phyloP scores from a whole-genome alignment of 2,888 invertebrate species.

The Zootermopsis nevadensis region DNA sequence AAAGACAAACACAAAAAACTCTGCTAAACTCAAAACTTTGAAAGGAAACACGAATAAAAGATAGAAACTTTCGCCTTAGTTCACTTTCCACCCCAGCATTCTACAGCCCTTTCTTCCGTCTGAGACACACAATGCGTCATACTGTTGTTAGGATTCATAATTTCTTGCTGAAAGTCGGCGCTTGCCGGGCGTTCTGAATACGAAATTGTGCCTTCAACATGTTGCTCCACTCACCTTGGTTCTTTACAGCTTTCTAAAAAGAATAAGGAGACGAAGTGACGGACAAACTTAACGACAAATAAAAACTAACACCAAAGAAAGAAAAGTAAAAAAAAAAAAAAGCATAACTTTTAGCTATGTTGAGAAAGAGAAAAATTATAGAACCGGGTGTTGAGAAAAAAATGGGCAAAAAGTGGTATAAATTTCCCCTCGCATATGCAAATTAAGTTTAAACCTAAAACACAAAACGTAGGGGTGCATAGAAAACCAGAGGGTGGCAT shows the following conservation, averaged over 20 bases:
- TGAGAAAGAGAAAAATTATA: not conserved
- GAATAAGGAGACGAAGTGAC: not conserved
- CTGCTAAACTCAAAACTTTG: too few species aligned
- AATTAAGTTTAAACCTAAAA: not conserved
- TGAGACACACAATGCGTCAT: not conserved
- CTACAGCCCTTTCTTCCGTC: not conserved
- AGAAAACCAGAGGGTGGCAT: not conserved
- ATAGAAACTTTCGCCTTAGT: not conserved
- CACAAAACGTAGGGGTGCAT: not conserved
- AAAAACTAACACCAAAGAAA: not conserved
- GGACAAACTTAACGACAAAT: not conserved
- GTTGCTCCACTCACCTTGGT: not conserved
- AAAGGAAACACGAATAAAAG: not conserved
- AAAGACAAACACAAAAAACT: too few species aligned
- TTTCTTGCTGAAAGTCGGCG: not conserved
- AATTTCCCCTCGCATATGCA: not conserved
- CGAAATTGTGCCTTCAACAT: not conserved
- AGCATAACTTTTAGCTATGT: not conserved
- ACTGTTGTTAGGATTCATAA: slow-evolving; percentile 7
- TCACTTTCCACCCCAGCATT: not conserved
- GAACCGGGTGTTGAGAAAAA: not conserved
- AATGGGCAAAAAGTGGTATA: not conserved
- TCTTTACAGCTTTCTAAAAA: not conserved
- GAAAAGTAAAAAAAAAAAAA: not conserved
- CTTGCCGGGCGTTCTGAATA: not conserved